Evolutionary conservation across 2,888 invertebrate species (phyloP), one percentile per base, ranked within the genome.

Genomic region (Epirrhoe alternata): DNA sequence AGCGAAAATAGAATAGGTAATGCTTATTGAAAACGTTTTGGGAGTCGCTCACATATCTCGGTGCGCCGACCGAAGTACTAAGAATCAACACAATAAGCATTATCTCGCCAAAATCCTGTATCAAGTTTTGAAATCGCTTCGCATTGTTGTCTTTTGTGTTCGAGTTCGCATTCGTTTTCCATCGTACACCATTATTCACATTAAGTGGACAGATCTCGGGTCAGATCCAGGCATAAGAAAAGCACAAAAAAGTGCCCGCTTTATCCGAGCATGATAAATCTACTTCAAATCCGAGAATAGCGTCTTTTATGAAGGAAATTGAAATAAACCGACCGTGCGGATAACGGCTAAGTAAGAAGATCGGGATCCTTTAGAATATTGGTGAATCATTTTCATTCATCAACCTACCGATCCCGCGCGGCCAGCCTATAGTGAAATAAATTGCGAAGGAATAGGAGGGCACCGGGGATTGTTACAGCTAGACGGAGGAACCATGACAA

Each of bases 201-300:
- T 92, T 93, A 93, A 93, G 92, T 93, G 92, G 92, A 92, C 92
- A 92, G 92, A 93, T 93, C 92, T 89, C 91, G 93, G 93, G 93
- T 93, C 93, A 93, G 92, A 91, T 90, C 90, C 93, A 92, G 92
- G 92, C 92, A 91, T 80, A 90, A 91, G 92, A 92, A 92, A 92
- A 93, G 92, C 92, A 92, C 93, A 93, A 93, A 93, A 24, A 93
- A 93, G 92, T 92, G 90, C 92, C 89, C 92, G 92, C 90, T 93
- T 93, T 93, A 93, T 93, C 92, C 93, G 89, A 92, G 89, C 93
- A 93, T 93, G 92, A 93, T 93, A 93, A 93, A 93, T 93, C 92
- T 93, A 92, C 93, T 93, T 93, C 93, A 93, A 93, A 93, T 93
- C 93, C 92, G 92, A 93, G 92, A 92, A 93, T 92, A 92, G 90